Evolutionary conservation across 2,888 invertebrate species (phyloP), one percentile per base, ranked within the genome.

Genomic region (Nesidiocoris tenuis): DNA sequence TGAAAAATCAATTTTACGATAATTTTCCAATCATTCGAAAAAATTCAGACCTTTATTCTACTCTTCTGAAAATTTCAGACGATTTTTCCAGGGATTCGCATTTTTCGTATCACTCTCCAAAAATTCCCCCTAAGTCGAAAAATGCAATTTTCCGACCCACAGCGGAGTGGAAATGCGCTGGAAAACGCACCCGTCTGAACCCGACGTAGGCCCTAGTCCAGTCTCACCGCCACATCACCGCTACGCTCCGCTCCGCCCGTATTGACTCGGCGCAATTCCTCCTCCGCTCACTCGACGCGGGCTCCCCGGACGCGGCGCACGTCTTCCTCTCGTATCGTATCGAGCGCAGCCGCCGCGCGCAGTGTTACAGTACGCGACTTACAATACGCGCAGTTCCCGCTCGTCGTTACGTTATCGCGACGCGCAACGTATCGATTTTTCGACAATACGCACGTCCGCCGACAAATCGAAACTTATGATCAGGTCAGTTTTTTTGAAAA

Each of bases 201-300:
- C n/a, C n/a, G n/a, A n/a, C n/a, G n/a, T n/a, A n/a, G n/a, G n/a
- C n/a, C n/a, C 12, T 12, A 39, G 39, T 39, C 39, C 39, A 39
- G 39, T 39, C 39, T 39, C 39, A 39, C 39, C 12, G n/a, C 61
- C n/a, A 16, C 61, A n/a, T 18, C 19, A 61, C 61, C 19, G 12
- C 61, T 22, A n/a, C 61, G 21, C 19, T 16, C 16, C 19, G 19
- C 19, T 61, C 61, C 61, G 61, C 19, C 22, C 61, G 61, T 61
- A 61, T 61, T 22, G 61, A 61, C 61, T 61, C 61, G 61, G 61
- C 61, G 61, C 12, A 19, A 21, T 22, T 19, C 22, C 22, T 18
- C 61, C 22, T 16, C 59, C 22, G 19, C 39, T 39, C 39, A 39
- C 39, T 39, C 39, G 39, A 39, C 39, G 39, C 39, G 39, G 39